Evolutionary conservation across 2,888 invertebrate genomes (phyloP), one percentile per base, ranked within the genome.

Genomic region (Lycophotia porphyrea): DNA sequence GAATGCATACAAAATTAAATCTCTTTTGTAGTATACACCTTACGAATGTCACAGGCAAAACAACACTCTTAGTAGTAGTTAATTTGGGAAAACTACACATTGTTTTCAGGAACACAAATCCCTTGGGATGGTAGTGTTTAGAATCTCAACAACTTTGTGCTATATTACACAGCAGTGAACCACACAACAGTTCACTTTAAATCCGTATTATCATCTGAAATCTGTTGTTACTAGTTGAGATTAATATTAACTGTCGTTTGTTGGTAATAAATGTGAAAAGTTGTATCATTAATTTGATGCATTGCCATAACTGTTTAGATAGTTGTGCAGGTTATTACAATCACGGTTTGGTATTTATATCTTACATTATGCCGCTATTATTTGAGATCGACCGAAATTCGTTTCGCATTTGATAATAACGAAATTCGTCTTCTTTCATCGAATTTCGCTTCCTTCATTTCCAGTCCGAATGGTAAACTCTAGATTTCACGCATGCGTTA

Each of bases 1-100:
- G n/a, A 63, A 63, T 63, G 24, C 27, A 66, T 34, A 70, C 8
- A 68, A 55, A 27, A 39, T 27, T 21, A 39, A 21, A 68, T 68
- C 27, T 21, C 7, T 27, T 68, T 55, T 69, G 27, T 15, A 21
- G 11, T 55, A 58, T 52, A n/a, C 5, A 52, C 52, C 4, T 52
- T 0, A 58, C 55, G 13, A 27, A 9, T 21, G 31, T 21, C 61
- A 34, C 61, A 11, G 18, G 18, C 49, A 15, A 52, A 13, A 39
- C 71, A 58, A n/a, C 2, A 42, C 31, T 42, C 34, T 9, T 4
- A 27, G 5, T 3, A 34, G 52, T 15, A 44, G 52, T 44, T 34
- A 34, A n/a, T 49, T 71, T 68, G 2, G n/a, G 69, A 55, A 42
- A 55, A 55, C 66, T 18, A 31, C 7, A n/a, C 49, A 18, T 42